Percentiles rank a stretch among this genome's conserved stretches.
These are phyloP conservation scores for Neomonachus schauinslandi DNA, from an alignment of 2,113 vertebrate species.

Conservation along the genomic window DNA sequence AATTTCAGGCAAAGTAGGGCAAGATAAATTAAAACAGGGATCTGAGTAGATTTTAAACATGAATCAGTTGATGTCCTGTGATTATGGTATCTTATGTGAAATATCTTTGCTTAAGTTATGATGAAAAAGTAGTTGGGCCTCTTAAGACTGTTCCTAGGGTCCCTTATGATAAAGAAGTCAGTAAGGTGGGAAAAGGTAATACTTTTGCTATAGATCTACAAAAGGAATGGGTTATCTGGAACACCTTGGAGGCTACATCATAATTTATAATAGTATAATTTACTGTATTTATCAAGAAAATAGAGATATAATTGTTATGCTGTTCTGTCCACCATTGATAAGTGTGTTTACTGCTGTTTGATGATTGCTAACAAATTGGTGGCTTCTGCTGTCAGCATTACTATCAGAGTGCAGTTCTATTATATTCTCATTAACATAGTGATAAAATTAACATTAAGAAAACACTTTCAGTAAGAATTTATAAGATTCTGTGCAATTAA, in stretches of 20 bases:
- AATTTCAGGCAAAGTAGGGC: neutral
- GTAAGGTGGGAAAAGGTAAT: neutral
- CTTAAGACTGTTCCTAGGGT: neutral
- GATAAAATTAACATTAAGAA: constrained; percentile 46
- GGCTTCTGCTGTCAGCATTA: constrained; percentile 25
- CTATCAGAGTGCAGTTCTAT: constrained; percentile 28
- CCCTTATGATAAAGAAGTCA: neutral
- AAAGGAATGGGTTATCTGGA: neutral
- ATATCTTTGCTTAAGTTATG: constrained; percentile 1
- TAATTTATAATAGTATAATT: neutral
- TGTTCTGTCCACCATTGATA: neutral
- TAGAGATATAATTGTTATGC: neutral
- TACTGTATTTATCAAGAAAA: neutral
- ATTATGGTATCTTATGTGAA: neutral
- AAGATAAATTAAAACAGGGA: neutral
- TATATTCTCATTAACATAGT: neutral
- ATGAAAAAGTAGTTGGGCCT: neutral
- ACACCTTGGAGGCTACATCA: neutral
- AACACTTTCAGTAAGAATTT: constrained; percentile 24
- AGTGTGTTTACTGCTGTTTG: neutral
- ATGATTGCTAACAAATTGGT: neutral
- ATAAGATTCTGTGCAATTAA: constrained; percentile 58
- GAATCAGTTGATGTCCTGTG: neutral
- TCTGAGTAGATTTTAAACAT: constrained; percentile 15
- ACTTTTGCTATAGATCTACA: neutral